Base-by-base conservation (phyloP, 2,113 vertebrate species). In the Osmerus eperlanus region DNA sequence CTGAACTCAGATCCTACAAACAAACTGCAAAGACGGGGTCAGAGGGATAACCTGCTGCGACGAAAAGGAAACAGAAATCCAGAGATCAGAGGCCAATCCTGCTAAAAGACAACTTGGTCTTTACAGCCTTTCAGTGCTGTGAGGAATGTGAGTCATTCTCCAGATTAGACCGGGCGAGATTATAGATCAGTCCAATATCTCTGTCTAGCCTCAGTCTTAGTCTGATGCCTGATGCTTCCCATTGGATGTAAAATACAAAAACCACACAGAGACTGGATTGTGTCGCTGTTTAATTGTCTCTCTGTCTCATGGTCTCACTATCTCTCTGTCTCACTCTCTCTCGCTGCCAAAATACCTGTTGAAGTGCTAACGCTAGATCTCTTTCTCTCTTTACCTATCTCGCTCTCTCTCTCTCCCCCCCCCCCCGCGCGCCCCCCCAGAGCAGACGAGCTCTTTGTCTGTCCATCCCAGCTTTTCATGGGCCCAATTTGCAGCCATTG, bases 401-500 rank as follows among this genome's bases (percentile, higher is more conserved):
- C n/a, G n/a, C n/a, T 56, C n/a, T n/a, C 4, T n/a, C 15, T 56
- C 55, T 16, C 55, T 56, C 18, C 12, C 54, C 12, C 12, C 54
- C 12, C 12, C 18, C 3, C 54, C 1, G 2, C 3, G 2, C 11
- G 2, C 3, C n/a, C 11, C 15, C 55, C 15, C 55, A 18, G 41
- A 47, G 41, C 11, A 47, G 25, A 28, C 25, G 3, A 28, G 41
- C 41, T 47, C 41, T 47, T 47, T 47, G 41, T 71, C 51, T 12
- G 41, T 71, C 51, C 32, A 9, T 67, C 64, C 0, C 41, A 47
- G 41, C 23, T 75, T 70, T 68, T 78, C 64, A 74, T 4, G 9
- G 25, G 19, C 21, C 28, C 32, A 16, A 83, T 77, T 51, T 82
- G 64, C 78, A 78, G 81, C 80, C 68, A 25, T 62, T 53, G 68